Conservation (phyloP, 1,140 invertebrate genomes). For the Sinella curviseta region DNA sequence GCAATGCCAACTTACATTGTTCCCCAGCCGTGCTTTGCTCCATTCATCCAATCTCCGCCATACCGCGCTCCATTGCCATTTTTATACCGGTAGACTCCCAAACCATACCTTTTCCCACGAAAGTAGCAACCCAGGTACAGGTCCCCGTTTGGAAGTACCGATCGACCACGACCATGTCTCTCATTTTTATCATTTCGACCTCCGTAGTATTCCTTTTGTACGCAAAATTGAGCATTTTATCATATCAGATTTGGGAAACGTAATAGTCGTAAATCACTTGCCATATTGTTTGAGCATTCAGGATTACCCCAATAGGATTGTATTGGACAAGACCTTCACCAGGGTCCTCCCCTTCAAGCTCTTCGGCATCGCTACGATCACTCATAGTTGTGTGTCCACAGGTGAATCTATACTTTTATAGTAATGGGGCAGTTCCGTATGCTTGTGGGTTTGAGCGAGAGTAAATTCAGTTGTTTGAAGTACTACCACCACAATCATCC, state of each 20-base stretch:
- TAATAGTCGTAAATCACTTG: too few relatives aligned
- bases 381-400: too few relatives aligned
- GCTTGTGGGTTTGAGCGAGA: too few relatives aligned
- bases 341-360: conserved; percentile 23
- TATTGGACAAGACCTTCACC: background rate
- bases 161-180: conserved; percentile 76
- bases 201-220: conserved; percentile 80
- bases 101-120: conserved; percentile 72
- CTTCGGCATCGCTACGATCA: conserved; percentile 11
- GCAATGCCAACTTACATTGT: too few relatives aligned
- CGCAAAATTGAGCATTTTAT: too few relatives aligned
- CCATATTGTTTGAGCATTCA: too few relatives aligned
- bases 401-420: too few relatives aligned
- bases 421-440: too few relatives aligned
- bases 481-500: too few relatives aligned
- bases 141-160: conserved; percentile 78
- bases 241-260: too few relatives aligned
- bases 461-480: too few relatives aligned
- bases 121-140: conserved; percentile 79
- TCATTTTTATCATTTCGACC: conserved; percentile 71
- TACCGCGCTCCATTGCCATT: conserved; percentile 72
- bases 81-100: conserved; percentile 73
- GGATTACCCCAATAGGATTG: conserved; percentile 39
- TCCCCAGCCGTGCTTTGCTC: conserved; percentile 76
- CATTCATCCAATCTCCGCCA: conserved; percentile 72